phyloP scores from a whole-genome alignment of 2,888 invertebrate genomes.

The Chelonus formosanus region DNA sequence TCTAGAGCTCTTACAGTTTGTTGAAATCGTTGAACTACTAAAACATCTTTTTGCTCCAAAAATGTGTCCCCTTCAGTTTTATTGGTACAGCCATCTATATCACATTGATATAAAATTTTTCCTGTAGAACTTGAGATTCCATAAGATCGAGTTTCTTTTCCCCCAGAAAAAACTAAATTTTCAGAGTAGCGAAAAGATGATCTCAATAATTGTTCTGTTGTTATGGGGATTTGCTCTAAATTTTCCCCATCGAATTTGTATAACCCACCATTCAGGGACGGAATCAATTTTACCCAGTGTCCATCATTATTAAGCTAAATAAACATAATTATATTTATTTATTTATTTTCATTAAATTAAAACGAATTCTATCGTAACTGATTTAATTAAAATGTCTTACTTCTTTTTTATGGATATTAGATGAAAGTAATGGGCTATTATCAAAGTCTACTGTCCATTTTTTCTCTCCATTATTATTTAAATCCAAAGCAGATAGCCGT shows the following conservation, averaged over 20 bases:
- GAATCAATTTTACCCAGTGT: slow-evolving; percentile 88
- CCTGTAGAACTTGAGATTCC: slow-evolving; percentile 78
- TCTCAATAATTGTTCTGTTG: slow-evolving; percentile 84
- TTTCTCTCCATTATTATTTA: slow-evolving; percentile 72
- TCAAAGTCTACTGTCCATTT: slow-evolving; percentile 85
- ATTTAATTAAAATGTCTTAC: slow-evolving; percentile 61
- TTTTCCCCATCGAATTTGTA: slow-evolving; percentile 91
- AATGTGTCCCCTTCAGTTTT: slow-evolving; percentile 70
- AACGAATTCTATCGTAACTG: too few relatives aligned
- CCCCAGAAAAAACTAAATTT: slow-evolving; percentile 86
- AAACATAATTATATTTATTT: slow-evolving; percentile 16
- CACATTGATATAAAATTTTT: slow-evolving; percentile 80
- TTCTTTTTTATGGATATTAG: slow-evolving; percentile 88
- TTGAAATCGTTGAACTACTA: slow-evolving; percentile 83
- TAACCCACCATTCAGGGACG: slow-evolving; percentile 89
- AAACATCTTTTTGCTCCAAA: slow-evolving; percentile 67
- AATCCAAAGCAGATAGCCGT: slow-evolving; percentile 81
- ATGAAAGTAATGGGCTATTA: slow-evolving; percentile 80
- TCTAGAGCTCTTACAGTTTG: slow-evolving; percentile 92
- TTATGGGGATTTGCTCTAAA: slow-evolving; percentile 87
- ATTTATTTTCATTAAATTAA: too few relatives aligned
- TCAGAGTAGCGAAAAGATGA: slow-evolving; percentile 89
- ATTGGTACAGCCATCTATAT: slow-evolving; percentile 76
- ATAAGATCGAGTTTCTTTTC: slow-evolving; percentile 85
- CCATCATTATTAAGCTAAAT: slow-evolving; percentile 81